Base-by-base conservation (phyloP, 1,140 invertebrate species). In the Drosophila takahashii region DNA sequence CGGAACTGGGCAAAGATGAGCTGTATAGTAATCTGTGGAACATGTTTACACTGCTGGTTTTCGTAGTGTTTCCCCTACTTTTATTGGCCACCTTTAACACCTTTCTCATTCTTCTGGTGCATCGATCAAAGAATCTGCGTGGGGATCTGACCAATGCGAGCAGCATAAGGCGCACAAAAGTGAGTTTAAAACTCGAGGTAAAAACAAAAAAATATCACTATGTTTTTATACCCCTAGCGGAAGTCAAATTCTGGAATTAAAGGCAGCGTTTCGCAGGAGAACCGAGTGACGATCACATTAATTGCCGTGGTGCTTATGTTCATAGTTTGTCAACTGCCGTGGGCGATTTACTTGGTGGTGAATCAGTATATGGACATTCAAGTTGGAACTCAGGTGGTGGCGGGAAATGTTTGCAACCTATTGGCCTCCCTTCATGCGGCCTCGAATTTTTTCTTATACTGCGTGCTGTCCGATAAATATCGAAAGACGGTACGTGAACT, bases 371-470 rank as follows among this genome's bases (percentile, higher is more conserved):
- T 77, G 44, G 16, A 75, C 0, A 85, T 92, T 6, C 80, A 85
- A 26, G 0, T 10, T n/a, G 81, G 85, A 51, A 65, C 87, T n/a
- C 78, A 86, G 44, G 15, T 51, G 34, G 64, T 92, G 8, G 79
- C 95, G 2, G 95, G 95, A 8, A 96, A 96, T 92, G 94, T 96
- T 26, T 95, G 94, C 90, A 97, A 97, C 91, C 93, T 96, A 18
- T 92, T 97, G 16, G 93, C 95, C 7, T 94, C 94, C 32, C 92
- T 96, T 36, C 96, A 96, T 92, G 95, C 96, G 2, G 93, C 95
- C 11, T 93, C 93, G 2, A 97, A 97, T 92, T 97, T 97, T 92
- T 93, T 97, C 50, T 92, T 97, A 36, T 97, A 97, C 91, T 96
- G 96, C 64, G 94, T 95, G 26, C 94, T 97, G 77, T 96, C 95